Base-by-base conservation (phyloP, 2,113 vertebrate species). In the Channa argus region DNA sequence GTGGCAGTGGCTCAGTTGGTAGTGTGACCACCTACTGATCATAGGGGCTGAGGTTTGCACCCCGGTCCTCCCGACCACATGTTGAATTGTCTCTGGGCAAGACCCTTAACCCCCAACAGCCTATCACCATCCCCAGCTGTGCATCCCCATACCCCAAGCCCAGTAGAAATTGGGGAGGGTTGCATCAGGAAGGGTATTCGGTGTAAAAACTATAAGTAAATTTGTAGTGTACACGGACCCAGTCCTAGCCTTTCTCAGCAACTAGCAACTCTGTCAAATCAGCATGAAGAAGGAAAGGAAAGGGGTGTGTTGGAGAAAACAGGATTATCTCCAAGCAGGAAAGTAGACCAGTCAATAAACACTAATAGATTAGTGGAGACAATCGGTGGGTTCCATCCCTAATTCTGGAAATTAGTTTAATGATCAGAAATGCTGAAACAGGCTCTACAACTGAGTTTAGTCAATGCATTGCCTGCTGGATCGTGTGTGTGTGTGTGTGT, bases 401-500 rank as follows among this genome's bases (percentile, higher is more conserved):
- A 88, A 90, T 88, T 86, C 86, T 75, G 77, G 79, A 71, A 82
- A 90, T 89, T 90, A 88, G 81, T 87, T 91, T 86, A 90, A 90
- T 91, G 78, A 90, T 83, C 80, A 87, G 76, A 85, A 89, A 87
- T 71, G 89, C 90, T 88, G 89, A 91, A 85, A 66, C 86, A 82
- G 76, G 41, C 61, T 78, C 81, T 24, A 24, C 3, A 45, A 80
- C 43, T 86, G 63, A 71, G 56, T 80, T 86, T 68, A 86, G 66
- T 63, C 67, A 61, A 10, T 69, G 52, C 70, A 38, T 47, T 15
- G 49, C 50, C 44, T 36, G 60, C 66, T 76, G 63, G 77, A 80
- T 58, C 46, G 63, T 72, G 50, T 52, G 9, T 47, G 41, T 56
- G 1, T 51, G 10, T 65, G n/a, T 53, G 3, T 53, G 0, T 56